These are phyloP conservation scores for Beroe forskalii DNA, from an alignment of 37 sponge, comb jelly and placozoan species.

Conservation along the genomic window DNA sequence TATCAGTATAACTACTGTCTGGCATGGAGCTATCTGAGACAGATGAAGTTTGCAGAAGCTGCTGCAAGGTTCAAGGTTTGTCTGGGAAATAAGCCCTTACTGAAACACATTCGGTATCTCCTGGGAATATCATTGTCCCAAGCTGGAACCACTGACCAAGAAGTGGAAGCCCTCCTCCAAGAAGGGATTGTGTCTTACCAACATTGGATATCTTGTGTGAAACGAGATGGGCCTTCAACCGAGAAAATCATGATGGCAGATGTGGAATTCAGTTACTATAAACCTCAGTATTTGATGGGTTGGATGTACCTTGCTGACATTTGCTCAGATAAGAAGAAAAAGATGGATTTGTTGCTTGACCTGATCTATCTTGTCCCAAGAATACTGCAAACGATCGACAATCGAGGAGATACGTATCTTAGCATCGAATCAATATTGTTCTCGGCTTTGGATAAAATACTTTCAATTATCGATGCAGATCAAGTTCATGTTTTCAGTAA, in stretches of 20 bases:
- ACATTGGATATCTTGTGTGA: conserved; percentile 41
- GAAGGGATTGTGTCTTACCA: conserved; percentile 63
- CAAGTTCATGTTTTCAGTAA: conserved; percentile 1
- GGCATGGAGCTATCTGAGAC: conserved; percentile 76
- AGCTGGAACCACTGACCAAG: not conserved
- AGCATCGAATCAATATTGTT: conserved; percentile 11
- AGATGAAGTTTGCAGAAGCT: conserved; percentile 75
- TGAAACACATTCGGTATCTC: conserved; percentile 67
- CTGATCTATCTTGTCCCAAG: conserved; percentile 36
- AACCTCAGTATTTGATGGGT: conserved; percentile 21
- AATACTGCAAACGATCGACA: not conserved
- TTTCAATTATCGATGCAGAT: not conserved
- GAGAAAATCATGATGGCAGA: not conserved
- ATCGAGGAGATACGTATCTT: conserved; percentile 2
- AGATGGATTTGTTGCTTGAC: not conserved
- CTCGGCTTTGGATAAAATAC: conserved; percentile 29
- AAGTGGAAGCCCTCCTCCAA: conserved; percentile 13
- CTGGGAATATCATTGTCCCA: conserved; percentile 64
- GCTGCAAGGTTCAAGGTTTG: conserved; percentile 74
- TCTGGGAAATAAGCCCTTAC: conserved; percentile 71
- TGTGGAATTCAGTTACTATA: not conserved
- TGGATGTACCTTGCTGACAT: not conserved
- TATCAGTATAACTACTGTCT: conserved; percentile 73
- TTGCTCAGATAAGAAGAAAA: not conserved
- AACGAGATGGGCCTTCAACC: not conserved